Conservation (phyloP, 2,888 invertebrate species). For the Clepsis dumicolana region DNA sequence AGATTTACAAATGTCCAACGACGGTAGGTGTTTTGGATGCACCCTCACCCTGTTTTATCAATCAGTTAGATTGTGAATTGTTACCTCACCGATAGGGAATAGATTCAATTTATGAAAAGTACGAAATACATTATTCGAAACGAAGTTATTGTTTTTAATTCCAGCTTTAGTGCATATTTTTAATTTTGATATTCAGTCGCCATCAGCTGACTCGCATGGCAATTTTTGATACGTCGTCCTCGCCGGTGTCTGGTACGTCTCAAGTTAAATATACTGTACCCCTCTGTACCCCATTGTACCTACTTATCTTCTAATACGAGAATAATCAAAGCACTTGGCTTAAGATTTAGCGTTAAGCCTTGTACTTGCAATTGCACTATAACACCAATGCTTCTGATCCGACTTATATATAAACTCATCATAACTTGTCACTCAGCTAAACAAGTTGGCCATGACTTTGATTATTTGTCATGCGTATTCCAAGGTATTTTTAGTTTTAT, state of each 20-base stretch:
- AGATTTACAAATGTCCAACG: constrained; percentile 40
- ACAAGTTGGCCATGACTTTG: constrained; percentile 47
- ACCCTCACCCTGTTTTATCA: constrained; percentile 59
- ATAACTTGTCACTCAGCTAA: background rate
- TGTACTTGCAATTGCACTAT: too few species aligned
- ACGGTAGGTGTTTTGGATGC: constrained; percentile 62
- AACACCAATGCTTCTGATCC: too few species aligned
- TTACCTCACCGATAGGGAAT: constrained; percentile 85
- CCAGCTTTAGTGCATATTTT: background rate
- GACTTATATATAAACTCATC: too few species aligned
- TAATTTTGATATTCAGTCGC: background rate
- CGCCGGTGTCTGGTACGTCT: too few species aligned
- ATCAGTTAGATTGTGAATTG: constrained; percentile 76
- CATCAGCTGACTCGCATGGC: too few species aligned
- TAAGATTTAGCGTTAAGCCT: too few species aligned
- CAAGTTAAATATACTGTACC: too few species aligned
- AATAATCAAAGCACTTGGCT: too few species aligned
- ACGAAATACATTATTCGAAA: constrained; percentile 79
- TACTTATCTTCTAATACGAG: too few species aligned
- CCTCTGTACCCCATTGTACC: too few species aligned
- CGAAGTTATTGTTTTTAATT: constrained; percentile 46
- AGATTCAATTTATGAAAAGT: constrained; percentile 82
- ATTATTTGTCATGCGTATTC: constrained; percentile 41
- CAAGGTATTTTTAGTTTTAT: constrained; percentile 48
- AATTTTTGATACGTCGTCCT: too few species aligned